Evolutionary conservation across 92 coral and sea anemone genomes (phyloP), one percentile per base, ranked within the genome.

Genomic region (Micromussa lordhowensis): DNA sequence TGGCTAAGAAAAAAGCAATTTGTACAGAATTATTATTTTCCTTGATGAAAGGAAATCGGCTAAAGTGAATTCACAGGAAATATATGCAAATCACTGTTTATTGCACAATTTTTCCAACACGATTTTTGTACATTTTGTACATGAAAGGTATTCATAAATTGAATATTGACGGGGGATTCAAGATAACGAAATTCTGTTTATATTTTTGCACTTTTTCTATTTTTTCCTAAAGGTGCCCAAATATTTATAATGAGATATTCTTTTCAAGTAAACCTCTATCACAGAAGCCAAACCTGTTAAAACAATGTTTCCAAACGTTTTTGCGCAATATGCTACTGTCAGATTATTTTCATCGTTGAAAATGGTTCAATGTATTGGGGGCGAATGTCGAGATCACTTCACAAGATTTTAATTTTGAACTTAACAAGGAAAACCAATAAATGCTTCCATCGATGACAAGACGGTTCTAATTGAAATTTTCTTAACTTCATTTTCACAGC

Each of bases 1-100:
- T 84, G 87, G 69, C 71, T 48, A 57, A 72, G 87, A 73, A 84
- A 82, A 84, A 84, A 71, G 78, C 78, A 83, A 83, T 83, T 64
- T 83, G 80, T 57, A 24, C 66, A 53, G 38, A 51, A 32, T 72
- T 69, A 48, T 69, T 84, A 58, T 84, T 53, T 72, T 28, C 19
- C 66, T 30, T 21, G 69, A 84, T 55, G 30, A 66, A 53, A 82
- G 80, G 68, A 84, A 84, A 84, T 84, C 3, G 74, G 31, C 15
- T 19, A 72, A 53, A 57, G 32, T 84, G 31, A 31, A 21, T 72
- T 72, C 36, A 28, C 55, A 32, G 24, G 36, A 73, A 72, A 28
- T n/a, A 36, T 35, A 36, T 81, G 53, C 49, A 31, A 71, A 51
- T 83, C 66, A 17, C 36, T 17, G 48, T 51, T 13, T 19, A 55